These are phyloP conservation scores for Ophioderma brevispina DNA, from an alignment of 35 echinoderm and acorn worm species.

Conservation along the genomic window DNA sequence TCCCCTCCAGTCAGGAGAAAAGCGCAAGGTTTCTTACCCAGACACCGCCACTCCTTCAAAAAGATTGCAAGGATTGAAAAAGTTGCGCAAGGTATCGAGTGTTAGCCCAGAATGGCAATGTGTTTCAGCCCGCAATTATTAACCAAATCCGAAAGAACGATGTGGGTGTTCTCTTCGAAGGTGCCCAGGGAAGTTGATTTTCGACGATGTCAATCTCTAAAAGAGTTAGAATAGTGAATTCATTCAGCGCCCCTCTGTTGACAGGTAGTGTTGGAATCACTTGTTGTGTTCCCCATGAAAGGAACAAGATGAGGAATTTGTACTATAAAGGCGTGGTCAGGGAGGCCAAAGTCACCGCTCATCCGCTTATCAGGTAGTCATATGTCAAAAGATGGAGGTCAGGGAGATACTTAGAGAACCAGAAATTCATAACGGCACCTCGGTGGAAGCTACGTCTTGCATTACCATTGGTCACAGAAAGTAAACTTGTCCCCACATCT, in stretches of 20 bases:
- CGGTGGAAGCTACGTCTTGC: slow-evolving; percentile 75
- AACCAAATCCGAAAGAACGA: slow-evolving; percentile 70
- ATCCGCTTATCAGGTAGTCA: slow-evolving; percentile 19
- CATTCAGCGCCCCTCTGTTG: slow-evolving; percentile 59
- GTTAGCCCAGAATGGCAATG: slow-evolving; percentile 50
- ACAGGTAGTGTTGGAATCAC: slow-evolving; percentile 55
- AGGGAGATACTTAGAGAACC: background rate
- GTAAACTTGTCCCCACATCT: slow-evolving; percentile 10
- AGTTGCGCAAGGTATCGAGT: slow-evolving; percentile 64
- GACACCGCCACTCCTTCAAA: slow-evolving; percentile 79
- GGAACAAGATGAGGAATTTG: slow-evolving; percentile 25
- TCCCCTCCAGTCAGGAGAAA: background rate
- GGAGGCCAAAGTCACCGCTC: slow-evolving; percentile 28
- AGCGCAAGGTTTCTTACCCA: slow-evolving; percentile 33
- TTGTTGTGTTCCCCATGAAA: slow-evolving; percentile 83
- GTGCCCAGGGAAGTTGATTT: slow-evolving; percentile 39
- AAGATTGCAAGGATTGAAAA: slow-evolving; percentile 69
- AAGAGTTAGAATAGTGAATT: no score
- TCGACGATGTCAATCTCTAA: slow-evolving; percentile 56
- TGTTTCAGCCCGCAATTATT: slow-evolving; percentile 66
- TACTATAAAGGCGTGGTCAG: slow-evolving; percentile 62
- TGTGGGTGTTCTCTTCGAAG: slow-evolving; percentile 72
- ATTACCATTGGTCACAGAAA: slow-evolving; percentile 68
- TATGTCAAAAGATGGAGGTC: background rate
- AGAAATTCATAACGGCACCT: slow-evolving; percentile 58